Evolutionary conservation across 2,797 vertebrate species (phyloP).

Genomic region (Gouania willdenowi): DNA sequence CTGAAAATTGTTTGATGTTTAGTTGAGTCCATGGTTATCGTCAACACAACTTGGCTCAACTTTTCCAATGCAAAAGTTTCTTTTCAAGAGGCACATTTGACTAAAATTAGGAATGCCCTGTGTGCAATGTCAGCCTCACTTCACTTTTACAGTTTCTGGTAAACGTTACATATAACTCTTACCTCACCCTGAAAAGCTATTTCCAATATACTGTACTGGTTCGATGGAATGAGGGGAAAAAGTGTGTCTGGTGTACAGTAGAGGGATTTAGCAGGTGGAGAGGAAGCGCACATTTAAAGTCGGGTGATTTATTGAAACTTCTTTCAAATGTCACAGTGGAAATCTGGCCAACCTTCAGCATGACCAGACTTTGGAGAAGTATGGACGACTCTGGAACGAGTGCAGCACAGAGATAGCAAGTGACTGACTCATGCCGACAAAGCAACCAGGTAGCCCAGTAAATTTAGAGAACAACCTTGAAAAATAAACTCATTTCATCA

Average conservation of each 20-base stretch:
- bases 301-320: background rate
- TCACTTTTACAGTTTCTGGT: background rate
- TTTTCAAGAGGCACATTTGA: background rate
- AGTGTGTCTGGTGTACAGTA: background rate
- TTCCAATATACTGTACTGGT: slow-evolving; percentile 1
- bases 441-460: no score
- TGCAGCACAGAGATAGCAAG: background rate
- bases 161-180: slow-evolving; percentile 3
- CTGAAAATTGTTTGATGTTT: no score
- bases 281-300: slow-evolving; percentile 1
- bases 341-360: background rate
- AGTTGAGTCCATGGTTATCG: no score
- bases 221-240: slow-evolving; percentile 12
- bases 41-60: no score
- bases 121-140: background rate
- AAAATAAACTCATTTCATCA: no score
- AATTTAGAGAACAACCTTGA: no score
- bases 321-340: background rate
- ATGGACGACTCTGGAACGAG: background rate
- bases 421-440: no score
- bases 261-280: slow-evolving; percentile 6
- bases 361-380: background rate
- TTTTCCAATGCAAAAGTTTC: no score
- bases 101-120: slow-evolving; percentile 1
- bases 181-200: background rate